These are phyloP conservation scores for Philaenus spumarius DNA, from an alignment of 1,140 invertebrate genomes.

Conservation along the genomic window DNA sequence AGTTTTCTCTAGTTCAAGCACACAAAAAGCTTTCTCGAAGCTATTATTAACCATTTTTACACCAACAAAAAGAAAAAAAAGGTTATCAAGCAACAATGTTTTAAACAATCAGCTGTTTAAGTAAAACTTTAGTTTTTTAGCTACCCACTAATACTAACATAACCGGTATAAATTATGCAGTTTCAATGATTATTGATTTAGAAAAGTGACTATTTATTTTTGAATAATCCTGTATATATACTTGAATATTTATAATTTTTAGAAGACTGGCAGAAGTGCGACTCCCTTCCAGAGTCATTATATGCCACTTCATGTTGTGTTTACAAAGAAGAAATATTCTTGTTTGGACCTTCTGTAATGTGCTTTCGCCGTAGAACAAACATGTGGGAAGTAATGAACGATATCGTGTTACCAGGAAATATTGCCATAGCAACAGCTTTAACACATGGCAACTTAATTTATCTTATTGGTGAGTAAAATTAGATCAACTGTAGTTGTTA, in stretches of 20 bases:
- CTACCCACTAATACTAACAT: too few species aligned
- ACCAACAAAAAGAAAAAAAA: too few species aligned
- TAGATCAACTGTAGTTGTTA: too few species aligned
- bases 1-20: too few species aligned
- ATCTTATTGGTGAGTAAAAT: slow-evolving; percentile 26
- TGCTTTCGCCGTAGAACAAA: slow-evolving; percentile 22
- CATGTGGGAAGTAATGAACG: slow-evolving; percentile 20
- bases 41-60: too few species aligned
- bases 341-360: slow-evolving; percentile 27
- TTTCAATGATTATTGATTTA: too few species aligned
- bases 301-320: slow-evolving; percentile 31
- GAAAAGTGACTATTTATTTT: too few species aligned
- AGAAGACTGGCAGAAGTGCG: slow-evolving; percentile 26
- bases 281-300: slow-evolving; percentile 23
- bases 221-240: background rate
- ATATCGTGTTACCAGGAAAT: slow-evolving; percentile 20
- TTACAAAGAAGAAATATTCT: slow-evolving; percentile 27
- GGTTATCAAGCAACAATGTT: background rate
- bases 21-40: too few species aligned
- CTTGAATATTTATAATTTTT: too few species aligned
- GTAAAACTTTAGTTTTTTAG: too few species aligned
- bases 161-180: too few species aligned
- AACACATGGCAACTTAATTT: slow-evolving; percentile 27
- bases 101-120: background rate
- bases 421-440: slow-evolving; percentile 26